Percentiles rank a stretch among this genome's conserved stretches.
Evolutionary conservation across 2,888 invertebrate species (phyloP).

Genomic region (Frankliniella fusca): DNA sequence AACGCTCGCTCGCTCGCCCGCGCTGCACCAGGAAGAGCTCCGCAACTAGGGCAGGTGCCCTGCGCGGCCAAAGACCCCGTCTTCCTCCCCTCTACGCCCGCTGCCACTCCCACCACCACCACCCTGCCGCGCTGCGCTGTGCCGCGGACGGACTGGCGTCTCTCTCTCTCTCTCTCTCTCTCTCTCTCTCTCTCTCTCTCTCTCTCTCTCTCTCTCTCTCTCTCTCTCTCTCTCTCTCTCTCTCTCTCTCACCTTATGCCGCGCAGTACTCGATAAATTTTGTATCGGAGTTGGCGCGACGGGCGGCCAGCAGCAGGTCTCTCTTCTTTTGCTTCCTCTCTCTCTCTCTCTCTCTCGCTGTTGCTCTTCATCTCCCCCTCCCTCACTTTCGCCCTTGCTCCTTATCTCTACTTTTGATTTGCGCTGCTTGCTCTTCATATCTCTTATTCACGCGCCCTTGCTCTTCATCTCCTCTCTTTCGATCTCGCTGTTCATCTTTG

Average conservation of each 20-base stretch:
- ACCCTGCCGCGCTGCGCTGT: neutral
- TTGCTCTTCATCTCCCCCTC: no score
- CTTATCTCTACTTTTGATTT: no score
- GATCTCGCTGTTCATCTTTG: no score
- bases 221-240: neutral
- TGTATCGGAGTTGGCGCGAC: no score
- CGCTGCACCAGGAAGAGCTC: constrained; percentile 22
- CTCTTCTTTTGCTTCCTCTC: no score
- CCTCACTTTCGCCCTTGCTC: no score
- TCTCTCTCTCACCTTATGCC: neutral
- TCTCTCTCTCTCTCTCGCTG: no score
- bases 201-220: neutral
- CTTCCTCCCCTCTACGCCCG: neutral
- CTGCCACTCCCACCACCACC: neutral
- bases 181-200: neutral
- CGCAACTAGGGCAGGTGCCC: constrained; percentile 23
- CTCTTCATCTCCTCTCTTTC: neutral
- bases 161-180: neutral
- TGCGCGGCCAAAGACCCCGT: constrained; percentile 9
- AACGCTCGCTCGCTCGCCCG: neutral
- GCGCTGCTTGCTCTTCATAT: no score
- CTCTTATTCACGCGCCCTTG: no score
- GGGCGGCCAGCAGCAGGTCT: no score
- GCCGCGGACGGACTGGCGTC: neutral
- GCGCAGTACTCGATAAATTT: no score